A percentile compares a stretch with the other conserved stretches of the same genome.
These are phyloP conservation scores for Anguilla japonica DNA, from an alignment of 2,113 vertebrate genomes.

Conservation along the genomic window DNA sequence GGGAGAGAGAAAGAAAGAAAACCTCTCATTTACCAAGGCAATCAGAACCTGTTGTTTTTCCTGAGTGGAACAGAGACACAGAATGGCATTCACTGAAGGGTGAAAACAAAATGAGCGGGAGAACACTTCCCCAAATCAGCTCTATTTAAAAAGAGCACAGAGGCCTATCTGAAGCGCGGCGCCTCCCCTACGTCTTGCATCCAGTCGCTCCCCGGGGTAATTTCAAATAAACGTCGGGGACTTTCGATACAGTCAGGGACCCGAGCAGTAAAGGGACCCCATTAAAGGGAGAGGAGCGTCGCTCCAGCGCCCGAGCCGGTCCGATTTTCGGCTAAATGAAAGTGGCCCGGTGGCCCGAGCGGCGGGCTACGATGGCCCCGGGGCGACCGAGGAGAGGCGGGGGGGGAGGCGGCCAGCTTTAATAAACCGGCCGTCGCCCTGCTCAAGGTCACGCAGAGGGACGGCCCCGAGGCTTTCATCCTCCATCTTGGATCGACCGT, in stretches of 20 bases:
- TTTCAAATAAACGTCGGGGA: background rate
- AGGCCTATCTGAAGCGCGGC: background rate
- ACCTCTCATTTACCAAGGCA: background rate
- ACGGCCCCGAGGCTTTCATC: background rate
- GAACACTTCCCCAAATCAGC: background rate
- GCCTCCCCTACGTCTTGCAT: background rate
- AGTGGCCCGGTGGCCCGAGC: background rate
- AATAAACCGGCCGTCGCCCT: background rate
- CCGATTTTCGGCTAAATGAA: conserved; percentile 4
- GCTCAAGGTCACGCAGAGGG: background rate
- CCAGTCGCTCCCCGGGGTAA: background rate
- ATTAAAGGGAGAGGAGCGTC: conserved; percentile 29
- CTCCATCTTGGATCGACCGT: background rate
- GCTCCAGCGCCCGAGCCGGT: conserved; percentile 14
- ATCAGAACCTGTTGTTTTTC: background rate
- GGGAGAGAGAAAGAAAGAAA: background rate
- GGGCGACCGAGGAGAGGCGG: background rate
- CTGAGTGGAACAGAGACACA: background rate
- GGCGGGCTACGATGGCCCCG: background rate
- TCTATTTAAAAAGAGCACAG: conserved; percentile 8
- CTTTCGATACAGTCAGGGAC: conserved; percentile 5
- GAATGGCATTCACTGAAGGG: conserved; percentile 17
- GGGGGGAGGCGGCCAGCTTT: background rate
- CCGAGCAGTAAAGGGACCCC: conserved; percentile 37
- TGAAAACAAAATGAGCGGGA: background rate